phyloP scores from a whole-genome alignment of 2,888 invertebrate genomes.

The Limnephilus marmoratus region DNA sequence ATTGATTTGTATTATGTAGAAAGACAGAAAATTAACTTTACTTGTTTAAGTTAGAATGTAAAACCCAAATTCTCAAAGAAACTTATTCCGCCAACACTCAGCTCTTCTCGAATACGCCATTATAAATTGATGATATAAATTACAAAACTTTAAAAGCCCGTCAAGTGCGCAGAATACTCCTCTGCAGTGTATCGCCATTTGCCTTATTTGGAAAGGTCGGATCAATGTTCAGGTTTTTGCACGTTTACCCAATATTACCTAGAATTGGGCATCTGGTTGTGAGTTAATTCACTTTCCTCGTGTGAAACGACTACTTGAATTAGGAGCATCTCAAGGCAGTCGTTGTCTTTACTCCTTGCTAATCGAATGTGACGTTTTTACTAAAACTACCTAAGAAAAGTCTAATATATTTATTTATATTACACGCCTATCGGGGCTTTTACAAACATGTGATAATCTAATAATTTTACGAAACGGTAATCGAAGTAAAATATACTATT shows the following conservation, averaged over 20 bases:
- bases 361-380: conserved; percentile 12
- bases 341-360: background rate
- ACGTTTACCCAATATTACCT: background rate
- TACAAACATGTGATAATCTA: no score
- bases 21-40: background rate
- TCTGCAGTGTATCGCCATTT: background rate
- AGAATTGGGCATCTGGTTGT: background rate
- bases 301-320: background rate
- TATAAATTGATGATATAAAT: background rate
- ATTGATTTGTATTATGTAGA: background rate
- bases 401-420: no score
- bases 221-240: background rate
- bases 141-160: background rate
- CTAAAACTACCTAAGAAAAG: background rate
- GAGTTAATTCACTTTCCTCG: background rate
- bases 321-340: background rate
- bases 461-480: no score
- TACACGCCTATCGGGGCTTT: no score
- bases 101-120: background rate
- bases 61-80: background rate
- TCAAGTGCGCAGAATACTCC: background rate
- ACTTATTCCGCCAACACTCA: background rate
- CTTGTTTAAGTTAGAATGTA: background rate
- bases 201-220: background rate
- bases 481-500: no score